Conservation (phyloP, 2,113 vertebrate species). For the Paramormyrops kingsleyae region DNA sequence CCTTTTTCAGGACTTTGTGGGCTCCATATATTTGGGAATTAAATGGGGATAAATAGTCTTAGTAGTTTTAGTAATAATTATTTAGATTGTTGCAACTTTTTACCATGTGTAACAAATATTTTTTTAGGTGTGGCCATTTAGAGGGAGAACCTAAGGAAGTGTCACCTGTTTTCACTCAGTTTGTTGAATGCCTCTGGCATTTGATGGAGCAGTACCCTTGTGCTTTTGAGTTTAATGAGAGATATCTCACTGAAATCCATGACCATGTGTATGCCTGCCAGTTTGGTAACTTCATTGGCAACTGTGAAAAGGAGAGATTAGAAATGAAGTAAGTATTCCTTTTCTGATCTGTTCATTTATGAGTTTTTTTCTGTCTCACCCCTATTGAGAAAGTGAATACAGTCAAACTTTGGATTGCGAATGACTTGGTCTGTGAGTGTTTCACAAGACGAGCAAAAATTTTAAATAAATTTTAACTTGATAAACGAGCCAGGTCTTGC, state of each 20-base stretch:
- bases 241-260: conserved; percentile 66
- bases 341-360: neutral
- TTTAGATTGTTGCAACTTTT: neutral
- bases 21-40: neutral
- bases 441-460: too few relatives aligned
- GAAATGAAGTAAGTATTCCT: conserved; percentile 59
- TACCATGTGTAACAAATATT: conserved; percentile 9
- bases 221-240: conserved; percentile 68
- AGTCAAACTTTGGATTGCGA: too few relatives aligned
- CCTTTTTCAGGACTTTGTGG: neutral
- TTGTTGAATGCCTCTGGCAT: conserved; percentile 73
- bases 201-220: conserved; percentile 73
- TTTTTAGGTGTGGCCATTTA: conserved; percentile 66
- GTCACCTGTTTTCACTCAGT: conserved; percentile 76
- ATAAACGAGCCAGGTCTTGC: too few relatives aligned
- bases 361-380: neutral
- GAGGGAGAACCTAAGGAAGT: conserved; percentile 67
- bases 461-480: too few relatives aligned
- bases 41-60: neutral
- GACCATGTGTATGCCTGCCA: conserved; percentile 72
- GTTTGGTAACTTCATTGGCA: conserved; percentile 78
- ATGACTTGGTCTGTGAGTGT: too few relatives aligned
- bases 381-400: neutral
- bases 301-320: conserved; percentile 65
- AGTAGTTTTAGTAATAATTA: neutral